Evolutionary conservation across 2,113 vertebrate species (phyloP), one percentile per base, ranked within the genome.

Genomic region (Ailurus styani): DNA sequence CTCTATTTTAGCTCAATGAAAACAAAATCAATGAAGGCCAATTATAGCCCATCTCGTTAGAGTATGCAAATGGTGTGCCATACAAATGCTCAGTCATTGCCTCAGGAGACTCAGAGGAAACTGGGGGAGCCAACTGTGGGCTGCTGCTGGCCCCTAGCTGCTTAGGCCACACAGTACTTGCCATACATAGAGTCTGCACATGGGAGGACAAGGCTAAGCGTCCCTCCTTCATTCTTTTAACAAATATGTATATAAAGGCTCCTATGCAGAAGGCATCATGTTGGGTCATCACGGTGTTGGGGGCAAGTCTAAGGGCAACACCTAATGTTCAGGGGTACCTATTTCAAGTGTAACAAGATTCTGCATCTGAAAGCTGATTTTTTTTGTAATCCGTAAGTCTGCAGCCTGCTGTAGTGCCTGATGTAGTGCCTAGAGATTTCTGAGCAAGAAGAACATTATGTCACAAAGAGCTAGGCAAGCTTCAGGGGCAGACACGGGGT

Each of bases 1-100:
- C 99, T 99, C 99, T 99, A 99, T 99, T 99, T 99, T 98, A 99
- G 99, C 99, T 99, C 99, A 99, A 99, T 99, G 99, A 99, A 99
- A 99, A 99, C 97, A 99, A 99, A 99, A 99, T 99, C 99, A 98
- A 99, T 99, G 98, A 98, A 98, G 99, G 99, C 99, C 99, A 99
- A 99, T 99, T 99, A 99, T 96, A 99, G 98, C 98, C 98, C 96
- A 98, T 99, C 99, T 99, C 98, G 98, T 99, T 99, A 99, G 99
- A 98, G 98, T 98, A 99, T 99, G 99, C 98, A 99, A 99, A 99
- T 99, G 85, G 98, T 92, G 55, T 96, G 85, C 94, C 93, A 64
- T 64, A 90, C 25, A 98, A 98, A 98, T 82, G 96, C 97, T 83
- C 54, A 86, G 90, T 97, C 79, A 20, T 15, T 83, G 95, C 97